Percentiles rank a stretch among this genome's conserved stretches.
Evolutionary conservation across 2,888 invertebrate species (phyloP).

Genomic region (Muscina levida): DNA sequence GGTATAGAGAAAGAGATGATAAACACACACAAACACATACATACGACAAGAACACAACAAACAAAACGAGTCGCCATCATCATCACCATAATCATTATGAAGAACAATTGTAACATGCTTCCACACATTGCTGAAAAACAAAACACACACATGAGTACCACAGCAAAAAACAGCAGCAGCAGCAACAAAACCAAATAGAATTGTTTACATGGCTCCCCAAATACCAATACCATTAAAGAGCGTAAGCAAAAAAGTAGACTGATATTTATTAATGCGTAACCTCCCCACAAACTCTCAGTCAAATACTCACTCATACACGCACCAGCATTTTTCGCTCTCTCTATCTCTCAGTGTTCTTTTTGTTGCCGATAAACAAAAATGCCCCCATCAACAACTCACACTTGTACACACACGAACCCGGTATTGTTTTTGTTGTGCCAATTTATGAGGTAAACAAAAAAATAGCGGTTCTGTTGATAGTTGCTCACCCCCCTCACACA

Average conservation of each 20-base stretch:
- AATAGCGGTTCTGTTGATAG: constrained; percentile 47
- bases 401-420: constrained; percentile 43
- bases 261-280: too few relatives aligned
- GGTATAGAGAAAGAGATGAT: constrained; percentile 52
- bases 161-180: constrained; percentile 26
- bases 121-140: too few relatives aligned
- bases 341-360: not conserved
- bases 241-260: too few relatives aligned
- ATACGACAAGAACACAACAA: constrained; percentile 43
- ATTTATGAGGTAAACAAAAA: constrained; percentile 66
- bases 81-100: too few relatives aligned
- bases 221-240: too few relatives aligned
- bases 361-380: not conserved
- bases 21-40: constrained; percentile 31
- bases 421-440: constrained; percentile 64
- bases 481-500: constrained; percentile 42
- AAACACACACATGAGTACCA: too few relatives aligned
- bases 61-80: constrained; percentile 4
- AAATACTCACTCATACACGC: constrained; percentile 14
- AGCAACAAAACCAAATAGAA: constrained; percentile 29
- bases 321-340: constrained; percentile 9
- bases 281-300: too few relatives aligned
- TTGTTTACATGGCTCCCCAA: constrained; percentile 44
- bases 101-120: too few relatives aligned
- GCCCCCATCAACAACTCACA: constrained; percentile 54